Percentiles rank a stretch among this genome's conserved stretches.
Evolutionary conservation across 2,888 invertebrate species (phyloP).

Genomic region (Polydrusus cervinus): DNA sequence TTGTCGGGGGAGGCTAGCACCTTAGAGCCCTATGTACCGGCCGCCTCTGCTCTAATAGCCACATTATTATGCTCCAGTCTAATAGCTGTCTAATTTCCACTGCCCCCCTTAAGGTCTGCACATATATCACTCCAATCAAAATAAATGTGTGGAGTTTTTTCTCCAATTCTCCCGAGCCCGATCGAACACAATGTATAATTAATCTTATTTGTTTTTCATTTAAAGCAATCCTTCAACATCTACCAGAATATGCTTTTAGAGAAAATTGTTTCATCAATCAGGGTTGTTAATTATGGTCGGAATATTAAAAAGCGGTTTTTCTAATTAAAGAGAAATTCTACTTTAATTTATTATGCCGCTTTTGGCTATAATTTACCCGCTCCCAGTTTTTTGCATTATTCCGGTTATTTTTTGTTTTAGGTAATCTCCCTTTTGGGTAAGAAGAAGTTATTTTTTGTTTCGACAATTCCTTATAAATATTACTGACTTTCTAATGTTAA

Average conservation of each 20-base stretch:
- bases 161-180: conserved; percentile 39
- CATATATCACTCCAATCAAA: conserved; percentile 21
- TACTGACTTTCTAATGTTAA: not conserved
- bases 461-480: not conserved
- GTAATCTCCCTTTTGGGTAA: conserved; percentile 8
- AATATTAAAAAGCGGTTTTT: conserved; percentile 55
- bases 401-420: conserved; percentile 17
- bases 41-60: not conserved
- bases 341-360: conserved; percentile 51
- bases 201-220: conserved; percentile 61
- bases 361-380: conserved; percentile 50
- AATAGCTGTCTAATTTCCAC: not conserved
- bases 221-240: conserved; percentile 59
- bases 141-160: conserved; percentile 40
- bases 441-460: not conserved
- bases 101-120: not conserved
- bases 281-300: conserved; percentile 57
- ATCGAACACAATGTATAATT: conserved; percentile 58
- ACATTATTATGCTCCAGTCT: not conserved
- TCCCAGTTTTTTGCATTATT: conserved; percentile 40
- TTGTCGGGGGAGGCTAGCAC: no score
- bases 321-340: conserved; percentile 52
- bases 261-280: conserved; percentile 60
- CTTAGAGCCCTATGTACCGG: no score
- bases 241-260: conserved; percentile 60